These are phyloP conservation scores for Stegastes partitus DNA, from an alignment of 2,113 vertebrate genomes.

Conservation along the genomic window DNA sequence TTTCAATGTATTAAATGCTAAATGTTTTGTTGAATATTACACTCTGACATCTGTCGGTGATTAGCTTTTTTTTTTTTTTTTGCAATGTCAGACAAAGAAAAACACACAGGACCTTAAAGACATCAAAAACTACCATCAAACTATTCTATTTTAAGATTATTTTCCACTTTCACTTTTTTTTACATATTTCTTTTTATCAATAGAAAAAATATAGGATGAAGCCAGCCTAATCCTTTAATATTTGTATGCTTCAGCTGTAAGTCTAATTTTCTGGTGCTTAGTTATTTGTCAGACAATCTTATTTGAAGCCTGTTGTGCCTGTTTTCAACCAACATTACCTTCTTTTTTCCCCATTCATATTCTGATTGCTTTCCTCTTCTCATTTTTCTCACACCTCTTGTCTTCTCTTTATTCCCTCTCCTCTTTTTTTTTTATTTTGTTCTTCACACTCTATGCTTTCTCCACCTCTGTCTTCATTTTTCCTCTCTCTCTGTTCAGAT, in stretches of 20 bases:
- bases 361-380: background rate
- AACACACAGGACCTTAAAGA: background rate
- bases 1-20: too few species aligned
- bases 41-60: too few species aligned
- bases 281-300: background rate
- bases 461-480: slow-evolving; percentile 3
- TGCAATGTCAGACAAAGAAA: too few species aligned
- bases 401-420: background rate
- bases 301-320: background rate
- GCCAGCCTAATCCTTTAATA: background rate
- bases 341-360: background rate
- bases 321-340: background rate
- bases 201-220: background rate
- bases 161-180: too few species aligned
- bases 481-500: slow-evolving; percentile 85
- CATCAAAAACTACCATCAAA: too few species aligned
- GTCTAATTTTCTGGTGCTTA: too few species aligned
- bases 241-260: background rate
- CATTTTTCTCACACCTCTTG: background rate
- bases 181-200: too few species aligned
- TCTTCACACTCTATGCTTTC: background rate
- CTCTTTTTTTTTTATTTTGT: background rate
- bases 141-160: too few species aligned
- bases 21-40: too few species aligned
- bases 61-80: background rate